These are phyloP conservation scores for Drosophila mimetica DNA, from an alignment of 2,888 invertebrate genomes.

Conservation along the genomic window DNA sequence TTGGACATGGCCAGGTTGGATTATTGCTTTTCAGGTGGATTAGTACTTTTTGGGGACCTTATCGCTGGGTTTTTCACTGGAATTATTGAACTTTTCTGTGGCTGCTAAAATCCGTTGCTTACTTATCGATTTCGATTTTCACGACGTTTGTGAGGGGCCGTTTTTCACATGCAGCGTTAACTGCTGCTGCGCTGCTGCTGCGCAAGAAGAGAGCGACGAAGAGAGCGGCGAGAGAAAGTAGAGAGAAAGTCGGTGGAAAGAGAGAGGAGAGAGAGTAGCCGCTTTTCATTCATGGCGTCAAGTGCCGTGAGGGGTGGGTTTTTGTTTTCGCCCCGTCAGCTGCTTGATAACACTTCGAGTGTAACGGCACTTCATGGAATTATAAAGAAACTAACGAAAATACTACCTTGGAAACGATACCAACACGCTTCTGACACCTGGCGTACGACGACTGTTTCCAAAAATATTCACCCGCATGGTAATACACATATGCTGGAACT, in stretches of 20 bases:
- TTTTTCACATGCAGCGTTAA: slow-evolving; percentile 60
- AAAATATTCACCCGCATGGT: slow-evolving; percentile 16
- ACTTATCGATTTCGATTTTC: slow-evolving; percentile 81
- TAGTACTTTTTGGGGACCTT: slow-evolving; percentile 26
- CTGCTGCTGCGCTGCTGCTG: slow-evolving; percentile 45
- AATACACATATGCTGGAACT: slow-evolving; percentile 24
- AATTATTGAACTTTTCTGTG: slow-evolving; percentile 49
- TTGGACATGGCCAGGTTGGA: slow-evolving; percentile 75
- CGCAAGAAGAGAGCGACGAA: slow-evolving; percentile 23
- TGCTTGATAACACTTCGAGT: slow-evolving; percentile 36
- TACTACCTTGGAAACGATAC: slow-evolving; percentile 9
- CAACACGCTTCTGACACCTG: slow-evolving; percentile 13
- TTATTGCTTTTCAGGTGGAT: slow-evolving; percentile 43
- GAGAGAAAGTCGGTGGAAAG: slow-evolving; percentile 5
- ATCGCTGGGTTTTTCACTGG: slow-evolving; percentile 30
- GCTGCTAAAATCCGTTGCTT: slow-evolving; percentile 55
- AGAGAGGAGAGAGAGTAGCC: slow-evolving; percentile 3
- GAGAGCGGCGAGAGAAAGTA: slow-evolving; percentile 15
- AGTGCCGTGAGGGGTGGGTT: slow-evolving; percentile 16
- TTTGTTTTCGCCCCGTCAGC: slow-evolving; percentile 35
- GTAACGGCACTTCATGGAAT: slow-evolving; percentile 15
- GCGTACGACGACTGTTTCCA: slow-evolving; percentile 24
- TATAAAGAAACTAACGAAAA: neutral
- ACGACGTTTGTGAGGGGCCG: slow-evolving; percentile 55
- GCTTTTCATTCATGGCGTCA: slow-evolving; percentile 36